Percentiles rank a stretch among this genome's conserved stretches.
Conservation (phyloP, 1,140 invertebrate genomes). For the Drosophila lacertosa region DNA sequence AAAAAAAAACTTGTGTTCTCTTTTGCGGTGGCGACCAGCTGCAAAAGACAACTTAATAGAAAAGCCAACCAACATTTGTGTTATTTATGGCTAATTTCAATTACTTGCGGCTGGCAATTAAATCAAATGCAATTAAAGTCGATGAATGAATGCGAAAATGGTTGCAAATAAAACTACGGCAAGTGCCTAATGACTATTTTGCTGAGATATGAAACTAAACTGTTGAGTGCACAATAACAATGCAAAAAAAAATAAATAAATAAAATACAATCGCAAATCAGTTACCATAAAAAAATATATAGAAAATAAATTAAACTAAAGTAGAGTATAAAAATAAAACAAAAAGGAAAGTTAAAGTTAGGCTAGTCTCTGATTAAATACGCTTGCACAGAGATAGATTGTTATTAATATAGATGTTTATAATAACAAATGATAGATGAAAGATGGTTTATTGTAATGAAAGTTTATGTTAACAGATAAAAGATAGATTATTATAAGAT, state of each 20-base stretch:
- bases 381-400: neutral
- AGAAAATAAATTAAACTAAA: neutral
- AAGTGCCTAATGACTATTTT: slow-evolving; percentile 11
- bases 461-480: no score
- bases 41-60: slow-evolving; percentile 20
- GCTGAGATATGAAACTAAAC: slow-evolving; percentile 30
- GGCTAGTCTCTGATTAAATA: neutral
- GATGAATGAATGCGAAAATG: slow-evolving; percentile 45
- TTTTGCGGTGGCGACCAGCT: slow-evolving; percentile 3
- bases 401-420: no score
- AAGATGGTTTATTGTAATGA: no score
- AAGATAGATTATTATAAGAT: no score
- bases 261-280: neutral
- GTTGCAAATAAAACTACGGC: slow-evolving; percentile 11
- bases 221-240: slow-evolving; percentile 37
- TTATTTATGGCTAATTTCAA: slow-evolving; percentile 36
- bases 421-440: no score
- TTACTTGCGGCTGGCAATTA: slow-evolving; percentile 43
- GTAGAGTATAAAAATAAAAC: neutral
- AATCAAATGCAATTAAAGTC: slow-evolving; percentile 56
- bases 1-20: neutral
- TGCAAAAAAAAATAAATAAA: slow-evolving; percentile 35
- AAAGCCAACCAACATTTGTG: neutral
- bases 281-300: slow-evolving; percentile 6
- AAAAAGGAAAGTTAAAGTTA: neutral